Evolutionary conservation across 2,113 vertebrate species (phyloP), one percentile per base, ranked within the genome.

Genomic region (Porphyrio hochstetteri): DNA sequence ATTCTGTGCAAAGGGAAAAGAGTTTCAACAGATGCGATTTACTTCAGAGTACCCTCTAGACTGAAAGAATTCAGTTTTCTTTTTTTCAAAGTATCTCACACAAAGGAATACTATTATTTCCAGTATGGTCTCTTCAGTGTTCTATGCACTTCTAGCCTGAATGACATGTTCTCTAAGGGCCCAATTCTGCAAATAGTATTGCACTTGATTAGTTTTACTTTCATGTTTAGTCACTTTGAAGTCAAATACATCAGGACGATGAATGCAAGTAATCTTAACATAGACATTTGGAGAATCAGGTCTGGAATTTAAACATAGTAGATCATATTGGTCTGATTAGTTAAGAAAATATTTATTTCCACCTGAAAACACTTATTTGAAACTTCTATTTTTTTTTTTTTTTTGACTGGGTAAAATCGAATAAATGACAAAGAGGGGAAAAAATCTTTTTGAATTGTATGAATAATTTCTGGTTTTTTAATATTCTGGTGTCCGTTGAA

Each of bases 151-250:
- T 85, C 29, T 64, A 86, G 10, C 6, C 29, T 57, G 38, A 93
- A 86, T 53, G 90, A n/a, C 14, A 2, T 50, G 75, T 68, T 86
- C 64, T 88, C 79, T 64, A 77, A 90, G 50, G 82, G 29, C 35
- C 29, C 11, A 61, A 60, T 80, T 92, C 24, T 3, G 35, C 13
- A 96, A 93, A 71, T 88, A 76, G 55, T 71, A 68, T 75, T 56
- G 4, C 28, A 88, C 35, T 70, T 76, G 61, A 75, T 75, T 90
- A 82, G 85, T 92, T 90, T 86, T 90, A 55, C 48, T 96, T 92
- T 90, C 67, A 82, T 92, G 65, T 82, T 87, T 85, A 52, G 23
- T 79, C 10, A 15, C 35, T 95, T 95, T 92, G 86, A 90, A 86
- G 36, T 88, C 40, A 87, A 92, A 87, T 63, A 5, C 13, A 70